Evolutionary conservation across 1,140 invertebrate genomes (phyloP), one percentile per base, ranked within the genome.

Genomic region (Trichoplusia ni): DNA sequence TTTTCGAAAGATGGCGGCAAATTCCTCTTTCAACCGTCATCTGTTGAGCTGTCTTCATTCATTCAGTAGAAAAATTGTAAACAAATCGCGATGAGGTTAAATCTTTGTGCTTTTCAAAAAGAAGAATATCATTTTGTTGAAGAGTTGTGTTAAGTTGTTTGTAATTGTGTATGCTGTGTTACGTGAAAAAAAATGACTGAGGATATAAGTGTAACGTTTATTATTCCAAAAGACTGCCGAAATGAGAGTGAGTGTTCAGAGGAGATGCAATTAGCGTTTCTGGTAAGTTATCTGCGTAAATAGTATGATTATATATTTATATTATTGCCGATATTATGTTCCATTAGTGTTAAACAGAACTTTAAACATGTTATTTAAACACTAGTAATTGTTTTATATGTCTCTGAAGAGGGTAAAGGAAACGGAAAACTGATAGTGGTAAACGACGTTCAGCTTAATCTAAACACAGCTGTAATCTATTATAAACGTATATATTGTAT

Each of bases 211-310:
- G 81, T 90, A 40, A 84, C 78, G n/a, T 91, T 91, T 72, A 84
- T 91, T 19, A 84, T 91, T 61, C 89, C 88, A 8, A 75, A 75
- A 40, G 67, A 79, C 47, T 85, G 74, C 54, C 53, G 61, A 16
- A 69, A 37, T 73, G 84, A 89, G 75, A 76, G 88, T 82, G 85
- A 90, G 31, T 90, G 89, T 69, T 77, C 81, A 21, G 82, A 83
- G 33, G 89, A 91, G 42, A 90, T 91, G 89, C 82, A 86, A 59
- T 73, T 89, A 4, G 89, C 90, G 25, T 91, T 81, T 70, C 77
- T 77, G 9, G 90, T 91, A 75, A 81, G 74, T 73, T 29, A 9
- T n/a, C n/a, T n/a, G n/a, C n/a, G 42, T 27, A 9, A 27, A 33
- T 25, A 14, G 44, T 25, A 7, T 37, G 33, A 27, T 16, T 37